A percentile compares a stretch with the other conserved stretches of the same genome.
phyloP scores from a whole-genome alignment of 2,797 vertebrate species.

The Acrossocheilus fasciatus region DNA sequence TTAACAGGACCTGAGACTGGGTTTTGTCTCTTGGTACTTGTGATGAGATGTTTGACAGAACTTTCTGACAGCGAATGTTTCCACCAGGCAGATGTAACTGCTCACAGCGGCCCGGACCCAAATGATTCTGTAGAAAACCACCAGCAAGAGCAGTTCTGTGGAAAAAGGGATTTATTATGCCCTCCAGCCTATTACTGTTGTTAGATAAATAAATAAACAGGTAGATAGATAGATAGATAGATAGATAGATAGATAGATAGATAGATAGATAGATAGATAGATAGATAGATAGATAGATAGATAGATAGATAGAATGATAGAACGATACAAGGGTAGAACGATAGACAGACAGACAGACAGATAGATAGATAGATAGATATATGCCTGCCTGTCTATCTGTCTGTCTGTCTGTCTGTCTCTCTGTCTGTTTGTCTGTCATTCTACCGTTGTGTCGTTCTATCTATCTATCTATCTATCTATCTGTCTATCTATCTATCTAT shows the following conservation, averaged over 20 bases:
- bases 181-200: background rate
- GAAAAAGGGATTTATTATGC: background rate
- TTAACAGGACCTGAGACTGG: slow-evolving; percentile 48
- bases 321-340: no score
- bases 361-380: no score
- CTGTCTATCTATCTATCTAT: no score
- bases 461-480: no score
- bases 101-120: slow-evolving; percentile 38
- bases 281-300: background rate
- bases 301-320: background rate
- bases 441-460: no score
- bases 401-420: no score
- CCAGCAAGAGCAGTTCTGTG: background rate
- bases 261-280: background rate
- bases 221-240: background rate
- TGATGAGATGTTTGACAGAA: slow-evolving; percentile 62
- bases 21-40: slow-evolving; percentile 52
- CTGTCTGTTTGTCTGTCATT: no score
- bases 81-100: slow-evolving; percentile 54
- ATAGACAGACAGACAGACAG: background rate
- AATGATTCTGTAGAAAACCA: background rate
- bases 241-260: background rate
- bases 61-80: slow-evolving; percentile 54
- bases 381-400: no score
- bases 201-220: background rate